Conservation (phyloP, 2,797 vertebrate species). For the Poecilia velifera region DNA sequence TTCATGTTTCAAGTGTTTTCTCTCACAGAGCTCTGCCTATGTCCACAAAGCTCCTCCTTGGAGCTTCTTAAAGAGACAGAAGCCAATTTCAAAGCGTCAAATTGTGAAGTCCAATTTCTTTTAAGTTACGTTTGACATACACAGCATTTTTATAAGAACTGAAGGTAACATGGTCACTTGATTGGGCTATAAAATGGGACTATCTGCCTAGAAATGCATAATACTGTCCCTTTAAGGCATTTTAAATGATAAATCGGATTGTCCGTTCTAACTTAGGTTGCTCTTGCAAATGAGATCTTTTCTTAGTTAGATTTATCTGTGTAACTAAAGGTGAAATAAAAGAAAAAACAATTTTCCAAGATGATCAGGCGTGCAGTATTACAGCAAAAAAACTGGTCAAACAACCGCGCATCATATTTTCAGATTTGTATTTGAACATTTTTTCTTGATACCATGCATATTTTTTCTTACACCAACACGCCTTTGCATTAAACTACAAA, state of each 20-base stretch:
- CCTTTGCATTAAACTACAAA: not conserved
- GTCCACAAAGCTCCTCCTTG: too few relatives aligned
- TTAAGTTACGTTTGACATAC: too few relatives aligned
- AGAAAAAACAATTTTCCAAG: not conserved
- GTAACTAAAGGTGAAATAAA: not conserved
- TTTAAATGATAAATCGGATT: not conserved
- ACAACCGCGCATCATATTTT: not conserved
- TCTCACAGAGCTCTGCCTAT: too few relatives aligned
- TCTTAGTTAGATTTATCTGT: not conserved
- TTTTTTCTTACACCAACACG: not conserved
- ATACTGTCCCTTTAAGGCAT: too few relatives aligned
- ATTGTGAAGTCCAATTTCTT: too few relatives aligned
- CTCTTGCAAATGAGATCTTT: not conserved
- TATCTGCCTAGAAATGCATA: too few relatives aligned
- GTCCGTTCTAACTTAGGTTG: not conserved
- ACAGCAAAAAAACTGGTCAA: not conserved
- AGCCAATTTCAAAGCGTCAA: too few relatives aligned
- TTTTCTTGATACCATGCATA: not conserved
- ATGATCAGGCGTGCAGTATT: not conserved
- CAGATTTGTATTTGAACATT: not conserved
- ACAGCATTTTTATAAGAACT: too few relatives aligned
- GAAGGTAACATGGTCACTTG: too few relatives aligned
- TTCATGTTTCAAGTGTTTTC: too few relatives aligned
- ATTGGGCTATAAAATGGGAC: too few relatives aligned
- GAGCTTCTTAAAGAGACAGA: too few relatives aligned